Conservation (phyloP, 2,797 vertebrate genomes). For the Coracias cyanogaster region DNA sequence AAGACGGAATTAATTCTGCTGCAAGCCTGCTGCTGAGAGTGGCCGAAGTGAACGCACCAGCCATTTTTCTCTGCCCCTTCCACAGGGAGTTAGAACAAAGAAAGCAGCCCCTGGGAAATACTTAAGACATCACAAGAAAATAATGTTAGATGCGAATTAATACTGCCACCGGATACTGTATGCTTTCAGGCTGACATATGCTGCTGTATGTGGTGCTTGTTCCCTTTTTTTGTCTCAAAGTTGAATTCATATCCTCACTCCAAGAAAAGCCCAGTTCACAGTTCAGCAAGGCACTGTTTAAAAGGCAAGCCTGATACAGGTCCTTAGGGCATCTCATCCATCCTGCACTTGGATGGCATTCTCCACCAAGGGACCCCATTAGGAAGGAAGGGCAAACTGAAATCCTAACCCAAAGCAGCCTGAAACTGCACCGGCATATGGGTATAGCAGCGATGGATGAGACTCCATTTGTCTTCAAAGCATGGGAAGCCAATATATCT, state of each 20-base stretch:
- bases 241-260: conserved; percentile 31
- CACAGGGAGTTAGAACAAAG: conserved; percentile 54
- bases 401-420: conserved; percentile 79
- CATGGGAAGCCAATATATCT: conserved; percentile 64
- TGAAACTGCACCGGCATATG: conserved; percentile 40
- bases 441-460: conserved; percentile 59
- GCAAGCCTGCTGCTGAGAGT: background rate
- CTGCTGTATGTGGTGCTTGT: background rate
- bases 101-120: conserved; percentile 1
- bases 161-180: background rate
- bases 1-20: conserved; percentile 63
- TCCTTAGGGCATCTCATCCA: conserved; percentile 79
- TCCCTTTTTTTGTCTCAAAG: background rate
- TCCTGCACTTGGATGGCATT: conserved; percentile 80
- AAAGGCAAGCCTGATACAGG: conserved; percentile 58
- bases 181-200: background rate
- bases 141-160: background rate
- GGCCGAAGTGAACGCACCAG: background rate
- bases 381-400: conserved; percentile 80
- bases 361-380: conserved; percentile 88
- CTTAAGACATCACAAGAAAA: conserved; percentile 4
- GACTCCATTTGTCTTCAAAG: conserved; percentile 73
- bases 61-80: conserved; percentile 35
- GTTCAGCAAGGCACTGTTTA: conserved; percentile 45
- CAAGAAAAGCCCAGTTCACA: conserved; percentile 39